Percentiles rank a stretch among this genome's conserved stretches.
These are phyloP conservation scores for Sturnus vulgaris DNA, from an alignment of 2,113 vertebrate genomes.

Conservation along the genomic window DNA sequence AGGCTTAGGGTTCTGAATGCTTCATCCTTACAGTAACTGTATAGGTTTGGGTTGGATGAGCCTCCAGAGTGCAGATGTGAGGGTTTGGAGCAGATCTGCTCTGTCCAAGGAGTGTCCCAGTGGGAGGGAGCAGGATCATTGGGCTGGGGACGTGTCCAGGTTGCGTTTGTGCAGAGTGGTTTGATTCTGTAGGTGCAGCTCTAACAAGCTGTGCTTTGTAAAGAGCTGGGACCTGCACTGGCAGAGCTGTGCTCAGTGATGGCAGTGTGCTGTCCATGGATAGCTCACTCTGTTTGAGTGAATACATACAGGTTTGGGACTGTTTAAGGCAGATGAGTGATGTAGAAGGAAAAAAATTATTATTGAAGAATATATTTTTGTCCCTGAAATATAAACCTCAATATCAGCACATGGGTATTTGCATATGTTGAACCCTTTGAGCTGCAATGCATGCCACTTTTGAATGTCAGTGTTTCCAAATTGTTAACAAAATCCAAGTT, in stretches of 20 bases:
- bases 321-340: background rate
- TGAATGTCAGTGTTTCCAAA: background rate
- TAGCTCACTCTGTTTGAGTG: background rate
- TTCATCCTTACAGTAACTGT: background rate
- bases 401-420: background rate
- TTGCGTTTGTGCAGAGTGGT: background rate
- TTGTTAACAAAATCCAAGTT: background rate
- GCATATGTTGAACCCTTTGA: background rate
- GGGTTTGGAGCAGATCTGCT: background rate
- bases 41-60: background rate
- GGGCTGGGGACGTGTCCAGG: fast-evolving
- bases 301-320: fast-evolving
- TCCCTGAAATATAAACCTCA: background rate
- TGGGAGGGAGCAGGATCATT: fast-evolving
- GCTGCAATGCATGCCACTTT: background rate
- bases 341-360: background rate
- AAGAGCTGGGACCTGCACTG: background rate
- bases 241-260: fast-evolving
- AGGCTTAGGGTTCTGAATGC: background rate
- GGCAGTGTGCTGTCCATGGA: background rate
- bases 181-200: background rate
- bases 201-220: background rate
- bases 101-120: fast-evolving
- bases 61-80: fast-evolving
- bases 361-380: background rate